Conservation (phyloP, 2,888 invertebrate species). For the Sesia bembeciformis region DNA sequence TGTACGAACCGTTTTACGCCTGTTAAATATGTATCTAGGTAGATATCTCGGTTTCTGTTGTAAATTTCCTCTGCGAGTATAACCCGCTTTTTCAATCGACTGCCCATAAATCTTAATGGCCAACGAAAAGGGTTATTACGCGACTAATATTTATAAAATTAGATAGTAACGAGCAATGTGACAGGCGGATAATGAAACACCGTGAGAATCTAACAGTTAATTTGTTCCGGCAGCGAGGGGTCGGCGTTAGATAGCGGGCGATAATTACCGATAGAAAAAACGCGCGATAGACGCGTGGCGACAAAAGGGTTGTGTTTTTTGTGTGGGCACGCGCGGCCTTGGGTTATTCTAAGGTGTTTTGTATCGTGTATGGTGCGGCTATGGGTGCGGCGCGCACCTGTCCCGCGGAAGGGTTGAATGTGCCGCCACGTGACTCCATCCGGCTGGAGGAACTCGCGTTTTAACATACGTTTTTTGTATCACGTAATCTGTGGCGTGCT, state of each 20-base stretch:
- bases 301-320: constrained; percentile 45
- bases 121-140: constrained; percentile 8
- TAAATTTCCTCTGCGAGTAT: not conserved
- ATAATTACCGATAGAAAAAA: constrained; percentile 26
- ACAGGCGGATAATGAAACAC: constrained; percentile 13
- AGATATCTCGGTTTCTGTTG: not conserved
- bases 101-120: constrained; percentile 5
- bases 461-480: too few species aligned
- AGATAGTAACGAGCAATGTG: constrained; percentile 6
- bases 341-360: constrained; percentile 20
- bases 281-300: constrained; percentile 25
- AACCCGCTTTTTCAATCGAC: not conserved
- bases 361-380: constrained; percentile 10
- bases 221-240: constrained; percentile 37
- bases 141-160: constrained; percentile 6
- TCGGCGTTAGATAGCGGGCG: constrained; percentile 34
- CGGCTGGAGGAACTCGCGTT: too few species aligned
- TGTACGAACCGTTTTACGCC: constrained; percentile 28
- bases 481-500: too few species aligned
- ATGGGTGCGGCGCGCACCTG: constrained; percentile 17
- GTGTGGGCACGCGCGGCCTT: constrained; percentile 30
- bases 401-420: constrained; percentile 8
- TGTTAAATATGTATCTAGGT: constrained; percentile 42
- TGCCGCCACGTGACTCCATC: not conserved
- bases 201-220: constrained; percentile 41